Evolutionary conservation across 2,797 vertebrate species (phyloP), one percentile per base, ranked within the genome.

Genomic region (Acropternis orthonyx): DNA sequence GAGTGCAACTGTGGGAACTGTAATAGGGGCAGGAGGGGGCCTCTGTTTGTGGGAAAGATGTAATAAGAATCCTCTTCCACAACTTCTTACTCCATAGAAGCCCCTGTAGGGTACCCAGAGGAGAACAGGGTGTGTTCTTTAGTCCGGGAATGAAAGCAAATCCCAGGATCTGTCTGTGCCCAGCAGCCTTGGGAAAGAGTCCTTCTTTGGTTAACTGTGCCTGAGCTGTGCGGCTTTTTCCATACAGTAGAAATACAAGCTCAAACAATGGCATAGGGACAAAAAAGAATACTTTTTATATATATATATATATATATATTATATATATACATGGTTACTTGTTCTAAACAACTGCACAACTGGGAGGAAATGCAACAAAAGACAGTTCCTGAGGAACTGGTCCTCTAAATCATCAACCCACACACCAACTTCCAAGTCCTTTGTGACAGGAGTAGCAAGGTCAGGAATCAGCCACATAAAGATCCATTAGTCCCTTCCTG

Each of bases 21-120:
- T 66, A 95, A 93, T 10, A 86, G 83, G 92, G 94, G 88, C 91
- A 93, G 89, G 88, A 96, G 93, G 95, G 89, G 83, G 89, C 71
- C 95, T 86, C 71, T 89, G 43, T 94, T 94, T 94, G 92, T 88
- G 95, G 94, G 83, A 96, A 95, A 84, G 52, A 92, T 90, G 93
- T 93, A 95, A 95, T 43, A 90, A 68, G 85, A 96, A 90, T 76
- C 94, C 65, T 93, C 80, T 96, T 95, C 95, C 94, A 93, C 90
- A 94, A 49, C 43, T 41, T 96, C 77, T 97, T 96, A 95, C 91
- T 96, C 94, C 94, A 96, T 13, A 93, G 71, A 71, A 88, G 74
- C 85, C 85, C 93, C 92, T 72, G 74, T 87, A 83, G 94, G 94
- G 92, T 93, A 96, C 61, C 74, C 83, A 3, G 71, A 92, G 67